These are phyloP conservation scores for Glossophaga mutica DNA, from an alignment of 2,797 vertebrate species.

Conservation along the genomic window DNA sequence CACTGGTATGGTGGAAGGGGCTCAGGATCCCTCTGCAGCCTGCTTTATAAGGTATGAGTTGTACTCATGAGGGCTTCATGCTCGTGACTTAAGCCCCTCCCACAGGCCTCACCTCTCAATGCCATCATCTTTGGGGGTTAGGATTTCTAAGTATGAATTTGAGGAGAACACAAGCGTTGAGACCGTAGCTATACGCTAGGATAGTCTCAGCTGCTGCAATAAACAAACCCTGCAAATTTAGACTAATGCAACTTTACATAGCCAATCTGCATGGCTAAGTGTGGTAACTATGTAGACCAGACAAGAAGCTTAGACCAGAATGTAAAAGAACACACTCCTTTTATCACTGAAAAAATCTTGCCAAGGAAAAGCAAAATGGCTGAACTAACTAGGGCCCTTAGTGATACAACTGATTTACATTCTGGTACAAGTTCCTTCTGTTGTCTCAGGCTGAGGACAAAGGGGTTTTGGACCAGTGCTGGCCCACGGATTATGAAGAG, in stretches of 20 bases:
- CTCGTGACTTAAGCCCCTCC: not conserved
- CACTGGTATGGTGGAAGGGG: not conserved
- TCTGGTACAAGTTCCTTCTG: not conserved
- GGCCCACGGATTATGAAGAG: not conserved
- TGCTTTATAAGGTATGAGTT: not conserved
- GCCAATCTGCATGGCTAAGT: not conserved
- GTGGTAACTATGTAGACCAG: not conserved
- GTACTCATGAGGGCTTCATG: not conserved
- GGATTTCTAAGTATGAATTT: not conserved
- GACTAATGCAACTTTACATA: not conserved
- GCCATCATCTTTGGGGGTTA: not conserved
- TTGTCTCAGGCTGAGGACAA: not conserved
- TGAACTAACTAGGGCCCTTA: not conserved
- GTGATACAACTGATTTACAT: not conserved
- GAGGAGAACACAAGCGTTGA: not conserved
- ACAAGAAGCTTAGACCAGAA: not conserved
- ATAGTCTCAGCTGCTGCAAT: not conserved
- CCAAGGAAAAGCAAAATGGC: not conserved
- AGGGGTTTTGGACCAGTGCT: not conserved
- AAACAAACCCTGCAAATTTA: not conserved
- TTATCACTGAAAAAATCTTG: not conserved
- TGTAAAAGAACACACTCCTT: not conserved
- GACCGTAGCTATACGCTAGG: not conserved
- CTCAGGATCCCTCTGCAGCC: not conserved
- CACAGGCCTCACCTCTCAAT: not conserved